Evolutionary conservation across 2,888 invertebrate genomes (phyloP).

Genomic region (Ernsta delagoae): DNA sequence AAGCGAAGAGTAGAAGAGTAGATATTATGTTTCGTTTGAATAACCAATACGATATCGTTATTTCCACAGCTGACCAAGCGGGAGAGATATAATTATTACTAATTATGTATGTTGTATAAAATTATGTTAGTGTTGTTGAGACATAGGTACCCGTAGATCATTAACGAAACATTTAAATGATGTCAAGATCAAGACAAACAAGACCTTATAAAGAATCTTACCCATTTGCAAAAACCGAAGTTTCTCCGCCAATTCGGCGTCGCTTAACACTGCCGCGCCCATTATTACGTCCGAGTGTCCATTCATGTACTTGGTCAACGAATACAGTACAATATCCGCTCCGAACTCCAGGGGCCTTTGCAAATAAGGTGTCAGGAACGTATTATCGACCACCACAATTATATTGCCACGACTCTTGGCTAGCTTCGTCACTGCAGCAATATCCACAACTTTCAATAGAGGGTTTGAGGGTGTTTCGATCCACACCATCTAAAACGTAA

Average conservation of each 20-base stretch:
- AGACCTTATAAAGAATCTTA: slow-evolving; percentile 57
- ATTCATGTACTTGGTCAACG: slow-evolving; percentile 98
- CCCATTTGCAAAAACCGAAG: slow-evolving; percentile 95
- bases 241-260: slow-evolving; percentile 88
- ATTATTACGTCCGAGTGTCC: slow-evolving; percentile 99
- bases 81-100: no score
- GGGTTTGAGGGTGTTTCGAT: slow-evolving; percentile 99
- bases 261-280: slow-evolving; percentile 93
- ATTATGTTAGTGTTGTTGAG: no score
- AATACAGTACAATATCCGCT: slow-evolving; percentile 96
- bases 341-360: slow-evolving; percentile 96
- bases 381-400: slow-evolving; percentile 95
- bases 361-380: slow-evolving; percentile 95
- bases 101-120: no score
- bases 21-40: no score
- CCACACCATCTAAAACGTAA: slow-evolving; percentile 90
- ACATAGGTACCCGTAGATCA: no score
- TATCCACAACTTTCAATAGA: slow-evolving; percentile 94
- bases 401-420: slow-evolving; percentile 84
- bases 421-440: slow-evolving; percentile 87
- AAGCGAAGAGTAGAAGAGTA: no score
- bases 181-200: no score
- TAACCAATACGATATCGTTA: no score
- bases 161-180: no score
- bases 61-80: no score